A percentile compares a stretch with the other conserved stretches of the same genome.
Evolutionary conservation across 2,797 vertebrate species (phyloP).

Genomic region (Xenopus petersii): DNA sequence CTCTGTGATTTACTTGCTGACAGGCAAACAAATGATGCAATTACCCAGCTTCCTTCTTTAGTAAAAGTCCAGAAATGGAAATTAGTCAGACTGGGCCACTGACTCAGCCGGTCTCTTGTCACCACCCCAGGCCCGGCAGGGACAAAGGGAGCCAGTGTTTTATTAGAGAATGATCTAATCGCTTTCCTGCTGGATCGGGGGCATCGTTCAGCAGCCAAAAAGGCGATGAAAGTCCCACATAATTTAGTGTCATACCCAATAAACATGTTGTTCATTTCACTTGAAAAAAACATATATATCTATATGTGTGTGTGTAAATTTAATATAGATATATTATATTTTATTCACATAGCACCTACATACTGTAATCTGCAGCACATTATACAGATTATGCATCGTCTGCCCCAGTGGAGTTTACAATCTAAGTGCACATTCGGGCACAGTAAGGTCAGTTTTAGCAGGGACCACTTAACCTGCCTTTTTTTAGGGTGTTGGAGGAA

Average conservation of each 20-base stretch:
- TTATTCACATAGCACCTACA: no score
- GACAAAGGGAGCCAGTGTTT: conserved; percentile 40
- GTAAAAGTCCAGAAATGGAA: conserved; percentile 39
- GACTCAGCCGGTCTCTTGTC: conserved; percentile 15
- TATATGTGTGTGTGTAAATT: neutral
- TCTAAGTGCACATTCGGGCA: no score
- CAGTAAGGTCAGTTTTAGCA: no score
- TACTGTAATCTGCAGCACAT: no score
- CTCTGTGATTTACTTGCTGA: neutral
- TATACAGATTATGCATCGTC: no score
- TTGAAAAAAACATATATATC: neutral
- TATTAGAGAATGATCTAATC: conserved; percentile 42
- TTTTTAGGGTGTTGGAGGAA: no score
- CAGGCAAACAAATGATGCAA: conserved; percentile 34
- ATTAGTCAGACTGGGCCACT: conserved; percentile 35
- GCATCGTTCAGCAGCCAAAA: conserved; percentile 8
- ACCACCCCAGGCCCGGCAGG: conserved; percentile 25
- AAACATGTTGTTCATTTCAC: no score
- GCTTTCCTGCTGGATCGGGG: conserved; percentile 16
- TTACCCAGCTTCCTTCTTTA: conserved; percentile 26
- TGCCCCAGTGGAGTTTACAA: no score
- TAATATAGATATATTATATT: no score
- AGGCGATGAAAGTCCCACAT: conserved; percentile 4
- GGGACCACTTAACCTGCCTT: no score
- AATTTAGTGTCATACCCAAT: neutral